Evolutionary conservation across 2,797 vertebrate species (phyloP), one percentile per base, ranked within the genome.

Genomic region (Myotis vivesi): DNA sequence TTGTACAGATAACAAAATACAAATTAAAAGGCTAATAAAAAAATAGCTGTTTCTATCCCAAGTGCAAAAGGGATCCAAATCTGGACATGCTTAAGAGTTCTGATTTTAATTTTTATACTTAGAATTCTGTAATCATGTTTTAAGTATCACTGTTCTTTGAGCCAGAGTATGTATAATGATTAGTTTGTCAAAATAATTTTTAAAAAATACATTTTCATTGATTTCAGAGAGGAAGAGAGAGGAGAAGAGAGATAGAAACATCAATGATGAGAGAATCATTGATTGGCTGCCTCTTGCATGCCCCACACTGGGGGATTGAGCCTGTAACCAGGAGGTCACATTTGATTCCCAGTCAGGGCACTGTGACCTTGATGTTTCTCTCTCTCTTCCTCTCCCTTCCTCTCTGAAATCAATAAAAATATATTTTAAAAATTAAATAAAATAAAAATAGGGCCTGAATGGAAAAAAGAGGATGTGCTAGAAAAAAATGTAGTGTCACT

Each of bases 121-220:
- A 79, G n/a, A 86, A 94, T 89, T 90, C 46, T 86, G 41, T 72
- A 84, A 86, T 71, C 44, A 69, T 20, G 23, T 77, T 95, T 91
- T 82, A 91, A 87, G 33, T 49, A 33, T 71, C 41, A 93, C 36
- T 75, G 36, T 86, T 92, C 68, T 85, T 64, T 93, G 30, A 80
- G 25, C 16, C 44, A 89, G 33, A 84, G 13, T 57, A 80, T 36
- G 30, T 91, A 59, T 49, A 93, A 69, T 57, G 49, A 87, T 38
- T 64, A 95, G 8, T 87, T 75, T 81, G 33, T 51, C 41, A 91
- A 91, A 89, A 68, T 85, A 93, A 87, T 66, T 71, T 84, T 15
- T 3, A 13, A 36, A 87, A 96, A 89, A 72, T 0, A 62, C 30
- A 62, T 62, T 62, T 62, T 62, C 59, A 59, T 15, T 62, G 59